phyloP scores from a whole-genome alignment of 2,113 vertebrate genomes.

The Gasterosteus aculeatus region DNA sequence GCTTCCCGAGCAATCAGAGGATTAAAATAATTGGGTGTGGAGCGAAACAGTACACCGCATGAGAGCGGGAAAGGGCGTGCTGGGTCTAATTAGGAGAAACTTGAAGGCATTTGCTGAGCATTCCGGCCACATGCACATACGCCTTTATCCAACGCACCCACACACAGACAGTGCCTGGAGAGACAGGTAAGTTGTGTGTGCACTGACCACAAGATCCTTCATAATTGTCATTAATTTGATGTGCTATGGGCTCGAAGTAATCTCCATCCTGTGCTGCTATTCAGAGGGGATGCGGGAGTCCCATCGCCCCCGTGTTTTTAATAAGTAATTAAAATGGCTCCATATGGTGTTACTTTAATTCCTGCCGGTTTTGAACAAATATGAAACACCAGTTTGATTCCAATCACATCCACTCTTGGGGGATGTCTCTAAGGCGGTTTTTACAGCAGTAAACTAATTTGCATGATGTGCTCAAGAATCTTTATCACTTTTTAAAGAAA shows the following conservation, averaged over 20 bases:
- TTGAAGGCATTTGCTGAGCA: conserved; percentile 80
- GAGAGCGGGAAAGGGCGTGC: conserved; percentile 81
- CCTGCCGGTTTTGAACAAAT: conserved; percentile 61
- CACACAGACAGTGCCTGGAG: conserved; percentile 30
- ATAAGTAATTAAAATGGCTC: conserved; percentile 78
- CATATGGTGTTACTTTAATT: conserved; percentile 72
- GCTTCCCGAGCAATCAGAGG: conserved; percentile 84
- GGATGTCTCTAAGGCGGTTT: conserved; percentile 46
- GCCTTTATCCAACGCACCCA: background rate
- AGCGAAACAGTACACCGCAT: conserved; percentile 80
- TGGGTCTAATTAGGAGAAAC: conserved; percentile 87
- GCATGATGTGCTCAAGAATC: conserved; percentile 41
- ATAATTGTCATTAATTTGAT: conserved; percentile 77
- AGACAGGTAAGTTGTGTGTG: conserved; percentile 39
- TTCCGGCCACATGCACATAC: conserved; percentile 52
- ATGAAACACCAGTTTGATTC: conserved; percentile 69
- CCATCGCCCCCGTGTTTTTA: conserved; percentile 48
- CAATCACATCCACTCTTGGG: conserved; percentile 45
- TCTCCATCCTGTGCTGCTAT: conserved; percentile 53
- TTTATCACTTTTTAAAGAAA: conserved; percentile 36
- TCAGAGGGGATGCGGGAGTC: conserved; percentile 50
- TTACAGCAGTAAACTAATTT: conserved; percentile 56
- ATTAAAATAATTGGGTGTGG: conserved; percentile 85
- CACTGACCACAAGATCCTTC: conserved; percentile 58
- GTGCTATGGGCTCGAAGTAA: conserved; percentile 56